Conservation (phyloP, 2,113 vertebrate genomes). For the Plotosus lineatus region DNA sequence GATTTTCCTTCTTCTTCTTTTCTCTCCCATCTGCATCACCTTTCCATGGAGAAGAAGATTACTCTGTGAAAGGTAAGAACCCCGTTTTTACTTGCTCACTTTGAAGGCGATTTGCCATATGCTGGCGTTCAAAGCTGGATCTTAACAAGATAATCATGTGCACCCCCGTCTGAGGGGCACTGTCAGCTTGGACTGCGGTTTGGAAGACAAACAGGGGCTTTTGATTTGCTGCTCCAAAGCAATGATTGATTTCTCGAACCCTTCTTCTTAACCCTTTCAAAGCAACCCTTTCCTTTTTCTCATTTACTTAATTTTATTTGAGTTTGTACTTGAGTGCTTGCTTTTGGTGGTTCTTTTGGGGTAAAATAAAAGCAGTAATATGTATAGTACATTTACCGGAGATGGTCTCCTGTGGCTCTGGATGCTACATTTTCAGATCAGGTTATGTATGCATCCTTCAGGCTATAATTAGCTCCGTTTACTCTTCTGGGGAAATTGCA, state of each 20-base stretch:
- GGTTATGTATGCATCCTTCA: constrained; percentile 18
- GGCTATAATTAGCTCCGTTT: constrained; percentile 11
- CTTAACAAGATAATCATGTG: constrained; percentile 52
- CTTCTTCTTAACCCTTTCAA: constrained; percentile 29
- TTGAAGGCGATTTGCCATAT: constrained; percentile 44
- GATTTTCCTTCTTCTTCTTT: not conserved
- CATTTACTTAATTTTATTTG: constrained; percentile 35
- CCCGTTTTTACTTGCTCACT: constrained; percentile 40
- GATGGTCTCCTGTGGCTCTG: not conserved
- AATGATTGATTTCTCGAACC: constrained; percentile 50
- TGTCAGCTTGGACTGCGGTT: constrained; percentile 80
- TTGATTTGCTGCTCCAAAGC: constrained; percentile 48
- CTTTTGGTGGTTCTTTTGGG: not conserved
- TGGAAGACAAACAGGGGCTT: constrained; percentile 69
- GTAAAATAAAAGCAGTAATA: not conserved
- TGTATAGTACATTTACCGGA: not conserved
- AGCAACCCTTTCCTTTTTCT: constrained; percentile 33
- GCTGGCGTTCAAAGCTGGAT: constrained; percentile 51
- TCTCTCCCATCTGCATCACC: not conserved
- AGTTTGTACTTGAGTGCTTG: not conserved
- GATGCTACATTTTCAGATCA: not conserved
- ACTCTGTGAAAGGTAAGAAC: constrained; percentile 75
- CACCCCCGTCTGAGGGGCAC: constrained; percentile 64
- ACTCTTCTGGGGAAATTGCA: constrained; percentile 18
- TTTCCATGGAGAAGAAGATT: constrained; percentile 68